Percentiles rank a stretch among this genome's conserved stretches.
phyloP scores from a whole-genome alignment of 2,113 vertebrate species.

The Gallinago undulata region DNA sequence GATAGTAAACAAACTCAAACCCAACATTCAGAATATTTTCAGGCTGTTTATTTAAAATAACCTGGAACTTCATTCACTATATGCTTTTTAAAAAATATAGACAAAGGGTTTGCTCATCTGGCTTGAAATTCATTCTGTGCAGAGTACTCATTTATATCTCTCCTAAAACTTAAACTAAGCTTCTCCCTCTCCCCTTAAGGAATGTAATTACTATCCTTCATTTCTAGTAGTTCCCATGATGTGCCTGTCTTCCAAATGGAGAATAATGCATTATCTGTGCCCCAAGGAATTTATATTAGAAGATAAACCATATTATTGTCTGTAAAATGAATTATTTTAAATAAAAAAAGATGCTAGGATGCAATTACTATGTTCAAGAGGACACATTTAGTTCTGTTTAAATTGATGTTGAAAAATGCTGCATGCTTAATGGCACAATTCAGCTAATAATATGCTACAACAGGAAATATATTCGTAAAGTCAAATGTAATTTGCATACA shows the following conservation, averaged over 20 bases:
- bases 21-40: neutral
- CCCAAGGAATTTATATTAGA: conserved; percentile 39
- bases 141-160: neutral
- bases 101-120: neutral
- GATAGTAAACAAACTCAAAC: neutral
- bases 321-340: conserved; percentile 47
- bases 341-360: conserved; percentile 24
- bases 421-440: conserved; percentile 28
- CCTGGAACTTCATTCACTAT: neutral
- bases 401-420: conserved; percentile 41
- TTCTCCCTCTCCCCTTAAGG: conserved; percentile 29
- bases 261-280: conserved; percentile 48
- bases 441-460: conserved; percentile 28
- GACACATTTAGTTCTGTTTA: conserved; percentile 39
- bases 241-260: conserved; percentile 31
- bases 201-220: conserved; percentile 40
- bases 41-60: neutral
- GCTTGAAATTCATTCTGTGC: neutral
- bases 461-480: conserved; percentile 5
- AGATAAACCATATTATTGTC: conserved; percentile 42
- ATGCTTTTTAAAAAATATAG: neutral
- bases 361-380: conserved; percentile 36
- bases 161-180: conserved; percentile 24
- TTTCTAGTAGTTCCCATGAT: conserved; percentile 28
- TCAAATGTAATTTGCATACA: conserved; percentile 25